Conservation (phyloP, 2,888 invertebrate genomes). For the Leucoma salicis region DNA sequence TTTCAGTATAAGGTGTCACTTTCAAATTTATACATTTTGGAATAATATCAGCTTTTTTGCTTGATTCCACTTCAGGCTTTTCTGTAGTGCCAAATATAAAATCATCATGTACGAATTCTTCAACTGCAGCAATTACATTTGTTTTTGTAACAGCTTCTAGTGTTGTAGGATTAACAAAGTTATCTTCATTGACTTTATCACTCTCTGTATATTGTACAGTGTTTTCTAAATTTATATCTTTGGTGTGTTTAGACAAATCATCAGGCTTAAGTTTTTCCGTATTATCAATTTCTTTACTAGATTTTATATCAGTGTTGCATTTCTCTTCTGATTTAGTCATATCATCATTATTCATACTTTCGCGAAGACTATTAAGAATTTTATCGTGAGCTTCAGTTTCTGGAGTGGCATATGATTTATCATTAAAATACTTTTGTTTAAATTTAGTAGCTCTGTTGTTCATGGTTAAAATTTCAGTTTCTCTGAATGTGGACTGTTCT, state of each 20-base stretch:
- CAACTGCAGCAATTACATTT: background rate
- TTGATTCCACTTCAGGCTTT: conserved; percentile 1
- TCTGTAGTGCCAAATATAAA: conserved; percentile 16
- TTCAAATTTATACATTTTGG: background rate
- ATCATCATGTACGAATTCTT: conserved; percentile 7
- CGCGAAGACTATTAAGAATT: conserved; percentile 40
- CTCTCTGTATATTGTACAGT: background rate
- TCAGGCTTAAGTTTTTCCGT: conserved; percentile 15
- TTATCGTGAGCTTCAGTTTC: conserved; percentile 57
- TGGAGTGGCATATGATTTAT: conserved; percentile 56
- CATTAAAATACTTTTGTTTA: conserved; percentile 68
- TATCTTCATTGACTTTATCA: conserved; percentile 4
- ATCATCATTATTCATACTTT: conserved; percentile 26
- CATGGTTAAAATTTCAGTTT: conserved; percentile 64
- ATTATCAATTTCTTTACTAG: conserved; percentile 16
- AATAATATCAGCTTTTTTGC: background rate
- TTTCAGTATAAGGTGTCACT: background rate
- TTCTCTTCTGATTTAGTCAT: conserved; percentile 3
- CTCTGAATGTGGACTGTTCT: conserved; percentile 51
- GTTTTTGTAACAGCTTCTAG: background rate
- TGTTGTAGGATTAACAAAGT: conserved; percentile 2
- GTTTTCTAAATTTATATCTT: conserved; percentile 7
- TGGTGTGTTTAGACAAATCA: conserved; percentile 1
- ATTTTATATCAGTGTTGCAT: conserved; percentile 7
- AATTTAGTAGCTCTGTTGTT: conserved; percentile 61